A percentile compares a stretch with the other conserved stretches of the same genome.
phyloP scores from a whole-genome alignment of 2,888 invertebrate genomes.

The Erebia epiphron region DNA sequence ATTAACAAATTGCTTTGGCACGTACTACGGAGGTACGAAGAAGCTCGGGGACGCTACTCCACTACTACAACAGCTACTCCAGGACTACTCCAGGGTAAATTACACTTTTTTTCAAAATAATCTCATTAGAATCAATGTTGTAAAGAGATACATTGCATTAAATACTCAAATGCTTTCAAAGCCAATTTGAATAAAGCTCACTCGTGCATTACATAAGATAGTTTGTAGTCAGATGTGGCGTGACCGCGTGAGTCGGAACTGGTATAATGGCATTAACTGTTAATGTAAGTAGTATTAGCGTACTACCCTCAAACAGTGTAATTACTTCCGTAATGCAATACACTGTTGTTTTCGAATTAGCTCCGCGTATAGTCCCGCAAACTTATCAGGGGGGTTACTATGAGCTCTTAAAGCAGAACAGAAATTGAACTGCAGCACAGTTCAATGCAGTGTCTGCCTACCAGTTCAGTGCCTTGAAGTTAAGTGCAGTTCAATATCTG shows the following conservation, averaged over 20 bases:
- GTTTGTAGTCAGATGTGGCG: constrained; percentile 18
- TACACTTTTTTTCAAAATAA: neutral
- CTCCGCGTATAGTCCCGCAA: neutral
- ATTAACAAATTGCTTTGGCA: too few species aligned
- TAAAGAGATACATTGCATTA: constrained; percentile 2
- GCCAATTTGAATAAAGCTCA: constrained; percentile 12
- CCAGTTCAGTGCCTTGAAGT: too few species aligned
- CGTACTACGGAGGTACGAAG: too few species aligned
- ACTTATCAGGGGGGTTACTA: too few species aligned
- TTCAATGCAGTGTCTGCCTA: too few species aligned
- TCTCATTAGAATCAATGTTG: constrained; percentile 2
- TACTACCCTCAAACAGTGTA: constrained; percentile 38
- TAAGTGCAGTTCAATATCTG: too few species aligned
- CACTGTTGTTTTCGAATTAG: constrained; percentile 9
- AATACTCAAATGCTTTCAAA: constrained; percentile 7
- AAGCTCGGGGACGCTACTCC: too few species aligned
- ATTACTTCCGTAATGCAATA: constrained; percentile 37
- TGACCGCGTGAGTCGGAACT: constrained; percentile 23
- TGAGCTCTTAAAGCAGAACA: too few species aligned
- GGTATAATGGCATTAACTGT: constrained; percentile 37
- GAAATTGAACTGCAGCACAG: too few species aligned
- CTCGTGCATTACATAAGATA: constrained; percentile 16
- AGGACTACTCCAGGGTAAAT: too few species aligned
- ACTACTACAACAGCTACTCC: too few species aligned
- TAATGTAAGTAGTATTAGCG: constrained; percentile 38